Evolutionary conservation across 1,140 invertebrate species (phyloP), one percentile per base, ranked within the genome.

Genomic region (Diabrotica virgifera): DNA sequence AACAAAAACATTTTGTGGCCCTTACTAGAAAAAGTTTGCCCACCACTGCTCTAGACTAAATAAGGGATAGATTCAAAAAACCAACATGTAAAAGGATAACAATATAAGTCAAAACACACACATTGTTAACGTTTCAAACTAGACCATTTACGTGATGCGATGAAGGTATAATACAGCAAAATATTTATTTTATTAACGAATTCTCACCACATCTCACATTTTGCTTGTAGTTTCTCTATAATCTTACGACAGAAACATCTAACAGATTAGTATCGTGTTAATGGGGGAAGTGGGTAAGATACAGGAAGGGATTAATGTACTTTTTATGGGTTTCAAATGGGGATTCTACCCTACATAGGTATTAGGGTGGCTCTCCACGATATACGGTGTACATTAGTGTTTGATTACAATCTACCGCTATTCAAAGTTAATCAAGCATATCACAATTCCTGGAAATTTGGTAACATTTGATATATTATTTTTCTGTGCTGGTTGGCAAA

Each of bases 221-320:
- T 46, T 46, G 40, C 3, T 46, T 46, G 40, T n/a, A 46, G n/a
- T 8, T 46, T n/a, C 40, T 46, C n/a, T 6, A 8, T 46, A n/a
- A 46, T 46, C n/a, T 8, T 46, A 46, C 8, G 40, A 46, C 40
- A 46, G 40, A n/a, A 46, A 46, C 40, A 46, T 46, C 40, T 37
- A n/a, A 36, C 9, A 57, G 55, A 57, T 57, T 57, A 57, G 55
- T 57, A 57, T 40, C 55, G 36, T 37, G 55, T 57, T 57, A 57
- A 57, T 57, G 55, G 55, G 55, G 55, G 36, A 57, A 36, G 55
- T 40, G 36, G 55, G 12, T 36, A 36, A 12, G 12, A n/a, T 36
- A 14, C 36, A 57, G 55, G 55, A 57, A 40, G 55, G 35, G 55
- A 57, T 57, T 57, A 57, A 57, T 57, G 55, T 57, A 57, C 55